Conservation (phyloP, 2,888 invertebrate species). For the Graphium colonna region DNA sequence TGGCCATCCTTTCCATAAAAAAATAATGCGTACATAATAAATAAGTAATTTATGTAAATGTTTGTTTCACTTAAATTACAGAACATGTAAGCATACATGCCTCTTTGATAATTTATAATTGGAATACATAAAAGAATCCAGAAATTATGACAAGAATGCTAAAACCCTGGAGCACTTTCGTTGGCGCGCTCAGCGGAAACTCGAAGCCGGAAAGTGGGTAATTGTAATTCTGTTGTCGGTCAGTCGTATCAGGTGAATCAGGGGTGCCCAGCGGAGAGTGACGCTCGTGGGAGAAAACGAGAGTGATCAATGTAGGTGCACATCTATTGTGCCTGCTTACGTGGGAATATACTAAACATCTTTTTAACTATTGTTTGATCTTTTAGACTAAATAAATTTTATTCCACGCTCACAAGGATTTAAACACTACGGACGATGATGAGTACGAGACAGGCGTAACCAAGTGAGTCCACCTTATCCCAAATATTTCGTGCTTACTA, state of each 20-base stretch:
- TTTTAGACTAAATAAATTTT: not conserved
- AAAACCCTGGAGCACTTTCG: conserved; percentile 44
- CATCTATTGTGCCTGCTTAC: conserved; percentile 11
- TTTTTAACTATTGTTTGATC: not conserved
- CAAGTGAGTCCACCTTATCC: too few species aligned
- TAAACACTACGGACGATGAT: too few species aligned
- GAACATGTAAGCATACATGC: too few species aligned
- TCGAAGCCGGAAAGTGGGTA: conserved; percentile 45
- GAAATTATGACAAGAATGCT: not conserved
- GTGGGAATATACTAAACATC: not conserved
- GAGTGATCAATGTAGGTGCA: conserved; percentile 42
- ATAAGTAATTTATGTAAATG: too few species aligned
- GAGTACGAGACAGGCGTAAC: too few species aligned
- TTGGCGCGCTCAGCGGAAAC: conserved; percentile 33
- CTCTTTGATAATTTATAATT: too few species aligned
- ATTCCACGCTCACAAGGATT: too few species aligned
- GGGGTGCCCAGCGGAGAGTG: conserved; percentile 63
- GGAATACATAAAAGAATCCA: too few species aligned
- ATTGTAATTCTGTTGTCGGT: conserved; percentile 37
- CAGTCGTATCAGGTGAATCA: conserved; percentile 37
- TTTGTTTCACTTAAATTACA: too few species aligned
- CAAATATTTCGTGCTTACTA: too few species aligned
- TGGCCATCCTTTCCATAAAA: too few species aligned
- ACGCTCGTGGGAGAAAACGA: conserved; percentile 65
- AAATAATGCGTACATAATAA: too few species aligned